Percentiles rank a stretch among this genome's conserved stretches.
These are phyloP conservation scores for Dufourea novaeangliae DNA, from an alignment of 1,140 invertebrate genomes.

Conservation along the genomic window DNA sequence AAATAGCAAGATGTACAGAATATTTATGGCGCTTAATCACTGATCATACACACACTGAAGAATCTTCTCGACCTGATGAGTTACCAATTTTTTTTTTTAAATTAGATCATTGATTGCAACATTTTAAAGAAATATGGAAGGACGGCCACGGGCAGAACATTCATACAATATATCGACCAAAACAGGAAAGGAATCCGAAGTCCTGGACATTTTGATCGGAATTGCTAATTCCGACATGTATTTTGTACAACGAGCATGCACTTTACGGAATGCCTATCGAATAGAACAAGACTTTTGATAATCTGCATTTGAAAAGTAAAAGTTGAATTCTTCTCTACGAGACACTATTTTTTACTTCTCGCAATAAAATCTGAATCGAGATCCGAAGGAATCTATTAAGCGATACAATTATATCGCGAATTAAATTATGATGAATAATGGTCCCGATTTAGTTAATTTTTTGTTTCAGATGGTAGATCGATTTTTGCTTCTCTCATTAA, in stretches of 20 bases:
- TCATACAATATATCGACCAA: background rate
- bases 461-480: background rate
- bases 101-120: too few species aligned
- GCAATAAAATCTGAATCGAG: background rate
- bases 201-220: background rate
- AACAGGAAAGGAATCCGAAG: background rate
- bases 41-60: too few species aligned
- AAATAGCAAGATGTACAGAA: conserved; percentile 1
- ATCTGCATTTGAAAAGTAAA: too few species aligned
- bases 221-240: background rate
- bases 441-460: background rate
- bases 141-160: background rate
- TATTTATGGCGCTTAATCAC: background rate
- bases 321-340: too few species aligned
- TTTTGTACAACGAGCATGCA: background rate
- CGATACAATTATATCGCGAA: background rate
- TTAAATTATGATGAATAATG: background rate
- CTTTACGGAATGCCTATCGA: background rate
- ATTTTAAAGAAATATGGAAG: background rate
- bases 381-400: background rate
- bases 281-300: background rate
- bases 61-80: background rate
- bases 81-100: background rate
- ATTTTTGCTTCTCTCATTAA: background rate
- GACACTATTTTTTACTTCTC: background rate